Conservation (phyloP, 1,140 invertebrate species). For the Drosophila parabipectinata region DNA sequence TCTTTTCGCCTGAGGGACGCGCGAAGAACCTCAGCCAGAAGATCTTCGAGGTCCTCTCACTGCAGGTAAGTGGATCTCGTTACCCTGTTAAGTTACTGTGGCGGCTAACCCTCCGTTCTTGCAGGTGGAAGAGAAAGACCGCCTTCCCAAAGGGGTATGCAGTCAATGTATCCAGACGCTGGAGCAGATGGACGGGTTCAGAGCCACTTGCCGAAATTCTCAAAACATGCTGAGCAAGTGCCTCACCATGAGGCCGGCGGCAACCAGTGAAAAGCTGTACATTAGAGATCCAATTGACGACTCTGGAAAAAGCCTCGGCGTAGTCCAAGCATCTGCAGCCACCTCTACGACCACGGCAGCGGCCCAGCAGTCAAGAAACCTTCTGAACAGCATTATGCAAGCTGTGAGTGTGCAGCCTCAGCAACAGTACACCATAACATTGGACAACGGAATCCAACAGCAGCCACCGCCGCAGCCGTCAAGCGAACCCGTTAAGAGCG, state of each 20-base stretch:
- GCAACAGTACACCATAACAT: conserved; percentile 82
- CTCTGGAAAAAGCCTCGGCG: conserved; percentile 70
- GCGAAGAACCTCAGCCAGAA: conserved; percentile 87
- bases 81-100: background rate
- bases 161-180: conserved; percentile 87
- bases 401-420: conserved; percentile 75
- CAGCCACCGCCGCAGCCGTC: conserved; percentile 49
- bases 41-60: conserved; percentile 87
- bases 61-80: conserved; percentile 85
- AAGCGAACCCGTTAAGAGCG: conserved; percentile 63
- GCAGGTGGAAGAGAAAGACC: conserved; percentile 88
- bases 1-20: conserved; percentile 88
- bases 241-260: conserved; percentile 87
- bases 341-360: background rate
- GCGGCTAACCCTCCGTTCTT: conserved; percentile 20
- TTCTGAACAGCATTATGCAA: conserved; percentile 79
- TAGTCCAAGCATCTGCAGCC: conserved; percentile 27
- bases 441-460: conserved; percentile 85
- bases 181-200: conserved; percentile 87
- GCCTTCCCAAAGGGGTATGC: conserved; percentile 89
- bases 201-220: conserved; percentile 87
- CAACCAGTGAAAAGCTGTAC: conserved; percentile 87
- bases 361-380: conserved; percentile 53
- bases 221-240: conserved; percentile 89
- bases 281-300: conserved; percentile 85